phyloP scores from a whole-genome alignment of 2,888 invertebrate genomes.

The Drosophila infuscata region DNA sequence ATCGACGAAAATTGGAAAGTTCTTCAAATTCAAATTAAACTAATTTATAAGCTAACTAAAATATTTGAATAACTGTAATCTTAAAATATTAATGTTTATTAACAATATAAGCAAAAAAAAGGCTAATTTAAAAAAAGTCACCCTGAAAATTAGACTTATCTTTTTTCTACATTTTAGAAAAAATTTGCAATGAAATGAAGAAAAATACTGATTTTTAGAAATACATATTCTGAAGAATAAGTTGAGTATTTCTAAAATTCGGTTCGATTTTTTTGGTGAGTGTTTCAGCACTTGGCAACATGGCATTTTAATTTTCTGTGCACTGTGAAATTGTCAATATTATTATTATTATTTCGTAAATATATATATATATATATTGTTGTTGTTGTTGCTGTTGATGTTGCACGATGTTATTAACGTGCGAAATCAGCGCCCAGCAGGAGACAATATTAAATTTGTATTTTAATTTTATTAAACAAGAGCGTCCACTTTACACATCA shows the following conservation, averaged over 20 bases:
- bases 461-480: slow-evolving; percentile 81
- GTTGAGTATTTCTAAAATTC: neutral
- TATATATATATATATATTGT: slow-evolving; percentile 1
- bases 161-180: too few species aligned
- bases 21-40: too few species aligned
- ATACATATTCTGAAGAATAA: neutral
- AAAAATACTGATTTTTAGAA: too few species aligned
- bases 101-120: too few species aligned
- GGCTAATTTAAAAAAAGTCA: too few species aligned
- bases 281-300: neutral
- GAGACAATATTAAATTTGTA: slow-evolving; percentile 63
- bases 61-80: too few species aligned
- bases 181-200: too few species aligned
- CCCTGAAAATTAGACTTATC: too few species aligned
- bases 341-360: slow-evolving; percentile 18
- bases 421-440: slow-evolving; percentile 50
- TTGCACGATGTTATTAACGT: slow-evolving; percentile 42
- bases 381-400: slow-evolving; percentile 3
- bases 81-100: too few species aligned
- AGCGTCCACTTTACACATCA: slow-evolving; percentile 79
- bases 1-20: neutral
- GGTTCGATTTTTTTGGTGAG: neutral
- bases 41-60: too few species aligned
- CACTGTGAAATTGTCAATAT: slow-evolving; percentile 17
- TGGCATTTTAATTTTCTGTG: neutral